Evolutionary conservation across 2,797 vertebrate genomes (phyloP).

Genomic region (Mormyrus proboscirostris): DNA sequence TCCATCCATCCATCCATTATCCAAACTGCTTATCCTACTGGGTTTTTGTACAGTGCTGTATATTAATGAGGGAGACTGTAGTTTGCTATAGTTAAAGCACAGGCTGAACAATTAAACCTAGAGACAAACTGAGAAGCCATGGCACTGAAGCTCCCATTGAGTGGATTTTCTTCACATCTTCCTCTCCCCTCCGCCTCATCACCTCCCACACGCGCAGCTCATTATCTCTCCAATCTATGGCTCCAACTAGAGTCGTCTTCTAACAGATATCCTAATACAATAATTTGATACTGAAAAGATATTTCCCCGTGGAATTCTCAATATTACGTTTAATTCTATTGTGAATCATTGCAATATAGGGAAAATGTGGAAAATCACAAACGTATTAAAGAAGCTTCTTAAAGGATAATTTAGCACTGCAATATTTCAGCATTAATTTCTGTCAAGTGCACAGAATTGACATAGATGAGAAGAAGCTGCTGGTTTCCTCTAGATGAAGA

Average conservation of each 20-base stretch:
- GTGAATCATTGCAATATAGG: background rate
- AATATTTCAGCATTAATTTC: background rate
- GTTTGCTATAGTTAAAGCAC: background rate
- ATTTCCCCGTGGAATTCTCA: constrained; percentile 6
- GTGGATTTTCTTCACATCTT: background rate
- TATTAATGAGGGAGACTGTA: background rate
- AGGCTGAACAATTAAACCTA: background rate
- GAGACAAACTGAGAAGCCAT: background rate
- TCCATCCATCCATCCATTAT: too few relatives aligned
- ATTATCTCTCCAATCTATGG: background rate
- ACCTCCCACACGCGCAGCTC: background rate
- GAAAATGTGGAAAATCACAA: background rate
- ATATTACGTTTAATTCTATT: background rate
- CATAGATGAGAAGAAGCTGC: background rate
- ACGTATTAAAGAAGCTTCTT: background rate
- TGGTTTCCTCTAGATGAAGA: constrained; percentile 28
- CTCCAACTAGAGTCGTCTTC: background rate
- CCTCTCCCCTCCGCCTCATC: background rate
- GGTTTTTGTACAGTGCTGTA: background rate
- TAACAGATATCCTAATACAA: background rate
- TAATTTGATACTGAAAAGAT: constrained; percentile 10
- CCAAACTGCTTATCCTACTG: too few relatives aligned
- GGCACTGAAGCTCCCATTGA: background rate
- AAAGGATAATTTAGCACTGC: background rate
- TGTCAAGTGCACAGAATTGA: background rate